Evolutionary conservation across 2,888 invertebrate species (phyloP).

Genomic region (Hyalella azteca): DNA sequence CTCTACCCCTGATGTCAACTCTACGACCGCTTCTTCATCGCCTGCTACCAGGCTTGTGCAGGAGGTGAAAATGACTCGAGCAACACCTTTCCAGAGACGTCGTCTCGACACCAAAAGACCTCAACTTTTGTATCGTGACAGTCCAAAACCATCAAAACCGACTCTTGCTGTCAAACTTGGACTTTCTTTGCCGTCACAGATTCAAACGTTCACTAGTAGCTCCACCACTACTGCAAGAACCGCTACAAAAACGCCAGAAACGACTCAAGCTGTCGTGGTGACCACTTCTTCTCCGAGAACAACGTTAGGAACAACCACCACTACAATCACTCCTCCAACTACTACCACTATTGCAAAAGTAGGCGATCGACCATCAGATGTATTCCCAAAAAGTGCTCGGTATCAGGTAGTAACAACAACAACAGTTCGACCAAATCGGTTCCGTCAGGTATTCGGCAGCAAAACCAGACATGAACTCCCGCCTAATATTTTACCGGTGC

Average conservation of each 20-base stretch:
- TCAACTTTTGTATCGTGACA: not conserved
- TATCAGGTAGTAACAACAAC: too few relatives aligned
- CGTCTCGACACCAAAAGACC: not conserved
- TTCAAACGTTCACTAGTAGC: not conserved
- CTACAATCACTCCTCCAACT: not conserved
- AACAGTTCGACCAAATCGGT: slow-evolving; percentile 4
- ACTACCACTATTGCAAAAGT: not conserved
- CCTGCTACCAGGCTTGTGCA: not conserved
- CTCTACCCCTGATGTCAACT: not conserved
- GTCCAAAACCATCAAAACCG: not conserved
- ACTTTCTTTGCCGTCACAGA: not conserved
- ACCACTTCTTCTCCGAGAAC: too few relatives aligned
- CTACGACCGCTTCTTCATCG: not conserved
- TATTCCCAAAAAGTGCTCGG: too few relatives aligned
- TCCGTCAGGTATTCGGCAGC: not conserved
- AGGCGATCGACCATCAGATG: too few relatives aligned
- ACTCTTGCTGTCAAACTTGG: not conserved
- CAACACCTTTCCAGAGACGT: not conserved
- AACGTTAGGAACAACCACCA: not conserved
- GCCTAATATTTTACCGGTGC: slow-evolving; percentile 9
- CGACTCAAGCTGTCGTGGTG: not conserved
- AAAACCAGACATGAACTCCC: not conserved
- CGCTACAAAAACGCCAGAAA: not conserved
- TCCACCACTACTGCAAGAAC: not conserved
- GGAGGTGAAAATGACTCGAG: not conserved